phyloP scores from a whole-genome alignment of 2,888 invertebrate species.

The Syrista parreyssii region DNA sequence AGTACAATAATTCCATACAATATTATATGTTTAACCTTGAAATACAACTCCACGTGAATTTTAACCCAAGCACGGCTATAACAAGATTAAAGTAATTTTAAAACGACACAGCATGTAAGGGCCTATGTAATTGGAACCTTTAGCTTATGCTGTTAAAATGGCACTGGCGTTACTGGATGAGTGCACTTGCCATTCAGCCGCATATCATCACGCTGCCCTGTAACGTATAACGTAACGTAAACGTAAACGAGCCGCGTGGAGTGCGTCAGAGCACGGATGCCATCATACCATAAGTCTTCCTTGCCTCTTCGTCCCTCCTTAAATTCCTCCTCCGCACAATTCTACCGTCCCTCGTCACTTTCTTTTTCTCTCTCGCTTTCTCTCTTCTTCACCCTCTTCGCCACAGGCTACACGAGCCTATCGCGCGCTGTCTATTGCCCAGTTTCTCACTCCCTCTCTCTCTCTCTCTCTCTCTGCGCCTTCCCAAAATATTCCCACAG shows the following conservation, averaged over 20 bases:
- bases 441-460: conserved; percentile 14
- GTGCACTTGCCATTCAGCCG: neutral
- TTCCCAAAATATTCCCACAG: conserved; percentile 43
- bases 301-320: neutral
- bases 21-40: neutral
- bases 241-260: neutral
- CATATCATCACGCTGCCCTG: neutral
- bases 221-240: neutral
- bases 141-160: neutral
- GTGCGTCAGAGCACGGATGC: neutral
- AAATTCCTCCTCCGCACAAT: neutral
- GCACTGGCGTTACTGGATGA: neutral
- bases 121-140: neutral
- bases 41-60: neutral
- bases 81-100: neutral
- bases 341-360: neutral
- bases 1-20: neutral
- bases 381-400: neutral
- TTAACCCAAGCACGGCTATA: neutral
- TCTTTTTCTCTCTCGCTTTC: neutral
- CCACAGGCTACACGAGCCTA: neutral
- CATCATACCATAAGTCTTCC: neutral
- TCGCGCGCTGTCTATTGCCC: neutral
- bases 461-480: conserved; percentile 7
- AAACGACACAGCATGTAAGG: neutral